Evolutionary conservation across 2,113 vertebrate species (phyloP).

Genomic region (Odocoileus hemionus): DNA sequence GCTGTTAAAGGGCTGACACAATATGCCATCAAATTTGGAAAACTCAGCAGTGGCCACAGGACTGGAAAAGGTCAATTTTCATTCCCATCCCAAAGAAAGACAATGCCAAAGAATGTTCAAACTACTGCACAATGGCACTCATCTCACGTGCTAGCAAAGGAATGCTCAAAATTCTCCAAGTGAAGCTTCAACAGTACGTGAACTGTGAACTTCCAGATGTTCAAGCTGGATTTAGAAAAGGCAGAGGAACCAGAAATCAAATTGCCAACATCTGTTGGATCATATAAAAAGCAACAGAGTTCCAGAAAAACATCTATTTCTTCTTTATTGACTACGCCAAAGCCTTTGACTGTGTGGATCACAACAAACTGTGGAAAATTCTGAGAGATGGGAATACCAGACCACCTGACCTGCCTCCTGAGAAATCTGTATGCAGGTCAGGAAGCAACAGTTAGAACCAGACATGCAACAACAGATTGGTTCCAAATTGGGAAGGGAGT

Average conservation of each 20-base stretch:
- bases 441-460: neutral
- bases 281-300: neutral
- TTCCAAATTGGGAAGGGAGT: neutral
- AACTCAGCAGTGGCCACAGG: neutral
- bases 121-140: neutral
- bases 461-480: neutral
- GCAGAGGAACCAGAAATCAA: neutral
- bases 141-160: neutral
- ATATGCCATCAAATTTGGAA: neutral
- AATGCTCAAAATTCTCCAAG: neutral
- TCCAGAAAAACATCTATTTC: neutral
- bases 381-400: neutral
- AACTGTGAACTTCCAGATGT: neutral
- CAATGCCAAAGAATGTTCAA: neutral
- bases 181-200: neutral
- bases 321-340: neutral
- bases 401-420: neutral
- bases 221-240: neutral
- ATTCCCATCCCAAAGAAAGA: neutral
- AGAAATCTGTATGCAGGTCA: neutral
- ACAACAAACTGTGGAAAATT: neutral
- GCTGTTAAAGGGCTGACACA: neutral
- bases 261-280: neutral
- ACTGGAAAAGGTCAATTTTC: neutral
- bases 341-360: neutral